These are phyloP conservation scores for Otocyon megalotis DNA, from an alignment of 2,113 vertebrate species.

Conservation along the genomic window DNA sequence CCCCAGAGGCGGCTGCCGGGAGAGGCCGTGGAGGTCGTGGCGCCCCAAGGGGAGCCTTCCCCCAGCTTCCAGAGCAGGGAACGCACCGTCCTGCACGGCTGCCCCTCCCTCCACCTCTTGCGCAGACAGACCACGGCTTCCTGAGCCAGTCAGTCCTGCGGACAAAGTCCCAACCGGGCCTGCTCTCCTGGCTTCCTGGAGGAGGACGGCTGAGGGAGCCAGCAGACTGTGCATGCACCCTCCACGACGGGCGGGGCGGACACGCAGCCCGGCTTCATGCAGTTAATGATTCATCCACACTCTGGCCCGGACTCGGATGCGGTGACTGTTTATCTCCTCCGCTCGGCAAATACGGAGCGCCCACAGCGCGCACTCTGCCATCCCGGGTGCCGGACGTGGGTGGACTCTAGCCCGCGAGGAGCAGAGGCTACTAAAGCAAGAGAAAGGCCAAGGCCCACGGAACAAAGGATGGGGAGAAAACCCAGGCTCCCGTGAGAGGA, in stretches of 20 bases:
- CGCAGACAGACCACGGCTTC: neutral
- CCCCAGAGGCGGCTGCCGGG: accelerated
- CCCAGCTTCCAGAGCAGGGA: neutral
- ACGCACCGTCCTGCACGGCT: accelerated
- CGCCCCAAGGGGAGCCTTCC: neutral
- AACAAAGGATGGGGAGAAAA: accelerated
- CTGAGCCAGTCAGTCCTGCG: accelerated
- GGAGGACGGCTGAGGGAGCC: accelerated
- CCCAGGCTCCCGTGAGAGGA: neutral
- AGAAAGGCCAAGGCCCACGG: neutral
- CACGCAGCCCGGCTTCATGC: accelerated
- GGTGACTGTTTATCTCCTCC: neutral
- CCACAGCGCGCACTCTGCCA: accelerated
- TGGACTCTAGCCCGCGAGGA: neutral
- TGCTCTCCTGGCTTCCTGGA: neutral
- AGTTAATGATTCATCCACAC: accelerated
- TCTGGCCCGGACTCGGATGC: neutral
- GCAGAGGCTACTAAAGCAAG: neutral
- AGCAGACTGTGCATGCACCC: accelerated
- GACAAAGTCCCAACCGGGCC: accelerated
- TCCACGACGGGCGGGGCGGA: accelerated
- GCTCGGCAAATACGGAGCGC: accelerated
- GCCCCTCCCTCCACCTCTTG: accelerated
- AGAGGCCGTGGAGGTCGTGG: accelerated
- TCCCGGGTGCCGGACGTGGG: accelerated